Percentiles rank a stretch among this genome's conserved stretches.
These are phyloP conservation scores for Tetramorium simillimum DNA, from an alignment of 1,140 invertebrate genomes.

Conservation along the genomic window DNA sequence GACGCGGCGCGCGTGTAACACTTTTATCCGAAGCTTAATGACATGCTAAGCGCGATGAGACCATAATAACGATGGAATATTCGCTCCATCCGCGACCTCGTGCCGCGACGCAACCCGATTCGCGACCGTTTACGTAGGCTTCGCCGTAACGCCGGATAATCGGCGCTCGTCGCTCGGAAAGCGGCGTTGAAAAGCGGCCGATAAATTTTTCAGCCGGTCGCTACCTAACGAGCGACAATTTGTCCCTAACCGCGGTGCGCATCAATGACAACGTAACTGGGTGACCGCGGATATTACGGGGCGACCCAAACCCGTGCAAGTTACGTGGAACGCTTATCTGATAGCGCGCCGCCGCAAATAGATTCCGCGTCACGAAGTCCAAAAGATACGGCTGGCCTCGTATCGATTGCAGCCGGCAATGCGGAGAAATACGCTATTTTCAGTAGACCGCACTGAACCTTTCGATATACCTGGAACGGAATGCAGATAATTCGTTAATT, in stretches of 20 bases:
- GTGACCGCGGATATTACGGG: conserved; percentile 13
- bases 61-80: conserved; percentile 13
- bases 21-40: not conserved
- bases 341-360: conserved; percentile 33
- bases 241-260: not conserved
- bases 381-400: not conserved
- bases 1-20: not conserved
- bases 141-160: conserved; percentile 17
- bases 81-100: conserved; percentile 1
- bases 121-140: conserved; percentile 22
- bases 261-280: conserved; percentile 47
- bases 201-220: conserved; percentile 45
- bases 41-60: not conserved
- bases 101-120: not conserved
- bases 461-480: not conserved
- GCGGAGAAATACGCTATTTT: not conserved
- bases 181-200: conserved; percentile 2
- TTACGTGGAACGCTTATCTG: conserved; percentile 40
- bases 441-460: not conserved
- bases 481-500: not conserved
- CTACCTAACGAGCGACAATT: conserved; percentile 28
- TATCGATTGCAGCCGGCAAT: conserved; percentile 10
- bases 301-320: not conserved
- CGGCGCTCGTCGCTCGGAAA: not conserved
- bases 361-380: conserved; percentile 18